Percentiles rank a stretch among this genome's conserved stretches.
Conservation (phyloP, 2,113 vertebrate genomes). For the Saguinus midas region DNA sequence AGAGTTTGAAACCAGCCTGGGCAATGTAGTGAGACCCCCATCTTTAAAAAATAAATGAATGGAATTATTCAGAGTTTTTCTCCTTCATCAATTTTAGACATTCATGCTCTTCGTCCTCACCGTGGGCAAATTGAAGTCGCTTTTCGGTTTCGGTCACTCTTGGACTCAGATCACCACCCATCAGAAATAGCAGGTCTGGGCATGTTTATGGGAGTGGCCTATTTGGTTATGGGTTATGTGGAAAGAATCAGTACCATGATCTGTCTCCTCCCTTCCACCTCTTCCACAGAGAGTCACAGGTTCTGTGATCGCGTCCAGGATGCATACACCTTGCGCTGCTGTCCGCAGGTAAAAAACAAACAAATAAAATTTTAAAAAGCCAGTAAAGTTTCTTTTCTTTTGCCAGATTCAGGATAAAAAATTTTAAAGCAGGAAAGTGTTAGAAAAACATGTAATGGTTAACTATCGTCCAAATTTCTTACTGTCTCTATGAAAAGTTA, state of each 20-base stretch:
- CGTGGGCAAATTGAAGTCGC: slow-evolving; percentile 96
- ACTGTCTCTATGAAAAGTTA: not conserved
- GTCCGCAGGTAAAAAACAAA: slow-evolving; percentile 92
- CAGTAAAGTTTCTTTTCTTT: not conserved
- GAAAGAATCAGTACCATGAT: not conserved
- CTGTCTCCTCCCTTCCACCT: not conserved
- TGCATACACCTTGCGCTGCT: slow-evolving; percentile 97
- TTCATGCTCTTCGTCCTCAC: slow-evolving; percentile 93
- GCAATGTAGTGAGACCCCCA: too few species aligned
- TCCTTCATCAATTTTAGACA: slow-evolving; percentile 86
- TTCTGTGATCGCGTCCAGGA: slow-evolving; percentile 98
- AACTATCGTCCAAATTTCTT: not conserved
- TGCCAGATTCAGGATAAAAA: not conserved
- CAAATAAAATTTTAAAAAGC: not conserved
- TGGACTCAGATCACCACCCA: slow-evolving; percentile 98
- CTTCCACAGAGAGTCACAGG: slow-evolving; percentile 92
- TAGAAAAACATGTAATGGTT: not conserved
- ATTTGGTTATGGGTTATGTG: not conserved
- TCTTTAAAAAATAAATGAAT: too few species aligned
- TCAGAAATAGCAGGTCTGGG: slow-evolving; percentile 96
- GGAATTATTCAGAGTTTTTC: not conserved
- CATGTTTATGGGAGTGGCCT: not conserved
- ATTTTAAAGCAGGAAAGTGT: not conserved
- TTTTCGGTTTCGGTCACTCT: slow-evolving; percentile 94
- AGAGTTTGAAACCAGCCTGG: too few species aligned